Evolutionary conservation across 2,888 invertebrate genomes (phyloP), one percentile per base, ranked within the genome.

Genomic region (Salticus scenicus): DNA sequence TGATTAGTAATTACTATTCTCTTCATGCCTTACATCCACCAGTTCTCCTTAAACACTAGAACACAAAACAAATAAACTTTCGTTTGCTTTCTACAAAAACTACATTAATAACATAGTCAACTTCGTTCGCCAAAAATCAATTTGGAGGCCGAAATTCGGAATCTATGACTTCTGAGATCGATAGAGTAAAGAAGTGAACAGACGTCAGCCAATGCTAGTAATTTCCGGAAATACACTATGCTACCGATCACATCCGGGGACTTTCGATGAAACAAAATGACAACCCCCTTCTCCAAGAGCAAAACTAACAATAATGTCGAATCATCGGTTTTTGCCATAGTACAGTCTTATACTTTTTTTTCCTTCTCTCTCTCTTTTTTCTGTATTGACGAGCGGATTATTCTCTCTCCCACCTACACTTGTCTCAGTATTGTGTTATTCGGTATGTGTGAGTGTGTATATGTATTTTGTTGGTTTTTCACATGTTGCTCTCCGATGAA

Each of bases 191-290:
- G 70, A 82, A 75, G 70, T 75, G 75, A 75, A 63, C 75, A 82
- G 42, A 69, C 76, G 71, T 83, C 76, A 72, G 41, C 28, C 71
- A 63, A 64, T 66, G 72, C 67, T 67, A 67, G 83, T 84, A 77
- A 84, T 84, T 84, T 84, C 83, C 77, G 83, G 77, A 84, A 77
- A 72, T 84, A 72, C 77, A 72, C 75, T 76, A 76, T 76, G 76
- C 75, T 72, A 76, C 82, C 82, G 82, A 83, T 83, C 82, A 76
- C 82, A 71, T 83, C 82, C 75, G 75, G 74, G 37, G 31, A 51
- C 72, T 72, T 27, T 51, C n/a, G 37, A n/a, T 31, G 57, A 75
- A 81, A 73, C 70, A 75, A 74, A 81, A 70, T 70, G 63, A 74
- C 81, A 81, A 74, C 81, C 72, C 74, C 70, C 57, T 57, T 57